phyloP scores from a whole-genome alignment of 2,888 invertebrate species.

The Marronus borbonicus region DNA sequence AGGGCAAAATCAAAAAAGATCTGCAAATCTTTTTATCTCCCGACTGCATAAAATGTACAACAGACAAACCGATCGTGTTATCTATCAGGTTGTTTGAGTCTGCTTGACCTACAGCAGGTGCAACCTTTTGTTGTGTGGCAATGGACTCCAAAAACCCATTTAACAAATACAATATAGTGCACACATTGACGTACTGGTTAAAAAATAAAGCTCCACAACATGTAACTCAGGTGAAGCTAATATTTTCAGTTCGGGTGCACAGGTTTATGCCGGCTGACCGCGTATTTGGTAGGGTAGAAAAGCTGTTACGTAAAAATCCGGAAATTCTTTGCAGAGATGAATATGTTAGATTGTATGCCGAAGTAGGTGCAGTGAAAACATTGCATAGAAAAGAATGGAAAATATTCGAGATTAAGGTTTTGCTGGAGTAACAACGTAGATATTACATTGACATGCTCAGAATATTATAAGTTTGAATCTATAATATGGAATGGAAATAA shows the following conservation, averaged over 20 bases:
- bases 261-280: constrained; percentile 47
- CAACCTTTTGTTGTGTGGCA: too few relatives aligned
- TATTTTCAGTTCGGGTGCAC: constrained; percentile 49
- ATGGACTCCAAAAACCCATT: too few relatives aligned
- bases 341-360: too few relatives aligned
- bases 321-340: neutral
- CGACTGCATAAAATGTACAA: constrained; percentile 7
- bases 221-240: constrained; percentile 21
- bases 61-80: neutral
- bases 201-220: constrained; percentile 40
- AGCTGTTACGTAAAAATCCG: constrained; percentile 15
- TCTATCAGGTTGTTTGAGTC: constrained; percentile 3
- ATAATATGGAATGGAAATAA: too few relatives aligned
- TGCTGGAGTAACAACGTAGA: neutral
- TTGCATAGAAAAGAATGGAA: too few relatives aligned
- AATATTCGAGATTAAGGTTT: too few relatives aligned
- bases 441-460: neutral
- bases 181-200: constrained; percentile 46
- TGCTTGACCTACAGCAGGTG: too few relatives aligned
- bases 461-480: constrained; percentile 15
- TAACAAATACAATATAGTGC: constrained; percentile 4
- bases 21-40: constrained; percentile 1
- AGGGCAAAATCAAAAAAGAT: neutral
- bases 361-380: too few relatives aligned
- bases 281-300: constrained; percentile 38